Evolutionary conservation across 1,140 invertebrate species (phyloP).

Genomic region (Drosophila orosa): DNA sequence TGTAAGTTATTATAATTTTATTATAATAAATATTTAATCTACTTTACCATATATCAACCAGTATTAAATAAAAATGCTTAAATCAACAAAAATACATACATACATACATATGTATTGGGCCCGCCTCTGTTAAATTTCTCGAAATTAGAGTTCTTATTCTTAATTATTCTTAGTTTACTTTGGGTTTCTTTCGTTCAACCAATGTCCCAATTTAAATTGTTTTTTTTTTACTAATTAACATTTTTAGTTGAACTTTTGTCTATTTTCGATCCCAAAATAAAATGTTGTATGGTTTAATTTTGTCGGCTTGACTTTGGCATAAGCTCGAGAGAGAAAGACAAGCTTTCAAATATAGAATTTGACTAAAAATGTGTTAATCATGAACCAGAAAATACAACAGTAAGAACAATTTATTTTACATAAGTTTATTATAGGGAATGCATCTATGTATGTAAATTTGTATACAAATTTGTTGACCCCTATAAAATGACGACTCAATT

Average conservation of each 20-base stretch:
- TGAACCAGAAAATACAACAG: not conserved
- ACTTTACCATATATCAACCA: too few species aligned
- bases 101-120: not conserved
- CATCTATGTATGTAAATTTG: too few species aligned
- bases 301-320: not conserved
- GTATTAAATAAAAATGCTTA: too few species aligned
- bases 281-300: not conserved
- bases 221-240: not conserved
- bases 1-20: too few species aligned
- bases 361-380: not conserved
- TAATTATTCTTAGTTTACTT: not conserved
- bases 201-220: not conserved
- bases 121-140: not conserved
- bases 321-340: not conserved
- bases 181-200: not conserved
- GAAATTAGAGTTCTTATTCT: not conserved
- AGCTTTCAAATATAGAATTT: not conserved
- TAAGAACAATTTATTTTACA: too few species aligned
- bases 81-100: too few species aligned
- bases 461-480: too few species aligned
- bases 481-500: too few species aligned
- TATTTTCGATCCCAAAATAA: not conserved
- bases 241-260: slow-evolving; percentile 2
- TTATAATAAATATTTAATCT: too few species aligned
- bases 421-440: too few species aligned